Percentiles rank a stretch among this genome's conserved stretches.
These are phyloP conservation scores for Anarrhichthys ocellatus DNA, from an alignment of 2,113 vertebrate species.

Conservation along the genomic window DNA sequence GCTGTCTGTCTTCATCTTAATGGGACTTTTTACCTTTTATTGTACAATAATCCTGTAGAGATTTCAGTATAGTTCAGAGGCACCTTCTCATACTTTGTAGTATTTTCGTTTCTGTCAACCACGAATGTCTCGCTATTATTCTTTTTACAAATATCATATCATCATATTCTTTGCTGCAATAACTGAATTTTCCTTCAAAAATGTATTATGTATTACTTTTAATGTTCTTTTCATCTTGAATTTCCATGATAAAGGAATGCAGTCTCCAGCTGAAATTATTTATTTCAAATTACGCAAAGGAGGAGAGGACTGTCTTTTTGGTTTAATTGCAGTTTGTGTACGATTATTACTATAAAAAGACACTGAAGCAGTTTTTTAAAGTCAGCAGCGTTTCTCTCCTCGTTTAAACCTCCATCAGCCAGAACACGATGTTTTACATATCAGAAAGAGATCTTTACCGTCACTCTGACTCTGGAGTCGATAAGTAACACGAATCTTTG, in stretches of 20 bases:
- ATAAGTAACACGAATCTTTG: background rate
- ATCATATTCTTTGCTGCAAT: background rate
- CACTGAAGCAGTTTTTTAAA: background rate
- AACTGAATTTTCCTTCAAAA: background rate
- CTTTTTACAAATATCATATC: background rate
- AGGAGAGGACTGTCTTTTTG: background rate
- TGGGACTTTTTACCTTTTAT: background rate
- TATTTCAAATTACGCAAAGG: background rate
- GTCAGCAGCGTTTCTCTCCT: background rate
- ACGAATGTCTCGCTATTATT: background rate
- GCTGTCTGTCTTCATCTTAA: background rate
- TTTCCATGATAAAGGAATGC: background rate
- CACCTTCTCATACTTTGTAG: background rate
- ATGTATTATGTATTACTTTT: background rate
- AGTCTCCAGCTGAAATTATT: background rate
- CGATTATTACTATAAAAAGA: background rate
- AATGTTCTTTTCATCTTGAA: background rate
- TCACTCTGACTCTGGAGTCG: background rate
- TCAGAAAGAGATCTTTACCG: background rate
- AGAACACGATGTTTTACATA: background rate
- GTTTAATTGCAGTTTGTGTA: background rate
- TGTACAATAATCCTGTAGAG: background rate
- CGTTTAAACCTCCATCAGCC: background rate
- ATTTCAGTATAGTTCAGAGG: background rate
- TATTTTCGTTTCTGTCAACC: too few relatives aligned